Evolutionary conservation across 1,140 invertebrate genomes (phyloP), one percentile per base, ranked within the genome.

Genomic region (Drosophila ambigua): DNA sequence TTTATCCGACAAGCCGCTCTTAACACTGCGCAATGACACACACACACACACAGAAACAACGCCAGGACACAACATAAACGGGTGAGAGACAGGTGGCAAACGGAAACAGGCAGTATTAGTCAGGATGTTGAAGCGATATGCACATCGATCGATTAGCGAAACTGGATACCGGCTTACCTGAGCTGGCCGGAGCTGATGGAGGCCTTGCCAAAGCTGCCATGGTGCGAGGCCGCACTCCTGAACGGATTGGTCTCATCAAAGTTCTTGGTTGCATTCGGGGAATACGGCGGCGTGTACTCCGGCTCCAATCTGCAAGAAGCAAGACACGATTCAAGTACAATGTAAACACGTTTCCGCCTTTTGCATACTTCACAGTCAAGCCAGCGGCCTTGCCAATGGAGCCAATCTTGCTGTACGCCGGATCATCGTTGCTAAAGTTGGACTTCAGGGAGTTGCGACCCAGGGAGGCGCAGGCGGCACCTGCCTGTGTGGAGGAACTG

Each of bases 1-100:
- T 93, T 94, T 57, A 93, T 91, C 69, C 93, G 93, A 88, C 92
- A 93, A 79, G 93, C 93, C 63, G 93, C 72, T 78, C 65, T 93
- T 93, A 80, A 91, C 89, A 77, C 93, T 93, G 74, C 90, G 92
- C 65, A 91, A 91, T 90, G 72, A 69, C 71, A 75, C 44, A 78
- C 51, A 83, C 69, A 83, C 69, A 84, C 60, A 69, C 71, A 75
- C 46, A 78, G 49, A 83, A 66, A 84, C 60, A 65, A 75, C 54
- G 83, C 13, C 49, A 59, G 45, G 61, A 64, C 50, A 77, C 24
- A 62, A 67, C 54, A 63, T 49, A 68, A 64, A 90, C 24, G 77
- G 53, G 66, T 69, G 59, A 79, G 62, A 68, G 66, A 90, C 35
- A 79, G 60, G 66, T 61, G 59, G 75, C 58, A 79, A 49, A 78